Base-by-base conservation (phyloP, 2,113 vertebrate genomes). In the Hoplias malabaricus region DNA sequence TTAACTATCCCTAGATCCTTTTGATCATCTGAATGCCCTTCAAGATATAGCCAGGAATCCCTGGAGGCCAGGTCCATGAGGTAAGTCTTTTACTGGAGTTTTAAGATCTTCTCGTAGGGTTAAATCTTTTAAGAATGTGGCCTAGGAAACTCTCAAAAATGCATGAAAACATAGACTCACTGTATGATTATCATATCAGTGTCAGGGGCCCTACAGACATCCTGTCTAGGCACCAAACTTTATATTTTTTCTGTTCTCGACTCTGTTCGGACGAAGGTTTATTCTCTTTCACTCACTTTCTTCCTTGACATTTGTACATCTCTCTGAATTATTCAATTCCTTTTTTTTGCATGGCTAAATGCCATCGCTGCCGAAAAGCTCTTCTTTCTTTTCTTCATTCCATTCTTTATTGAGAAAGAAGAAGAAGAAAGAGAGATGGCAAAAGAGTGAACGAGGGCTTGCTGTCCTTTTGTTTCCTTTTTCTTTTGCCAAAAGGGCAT, bases 271-370 rank as follows among this genome's bases (percentile, higher is more conserved):
- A 74, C 56, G 33, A 70, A 57, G n/a, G 67, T 63, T 78, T 79
- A 63, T 70, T 70, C 65, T 7, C 19, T 31, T 7, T 56, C 38
- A 25, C 31, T 56, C 25, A 21, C 42, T 23, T 63, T 29, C 34
- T 57, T 46, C 46, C 72, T n/a, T 91, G 90, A 90, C 91, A 93
- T 92, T 93, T 92, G 88, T 84, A 69, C 42, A 8, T 67, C 86
- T 87, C 59, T 63, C 72, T 87, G 83, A 88, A 90, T 89, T 90
- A 91, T 88, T 87, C 79, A 77, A 82, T 19, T 71, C 79, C n/a
- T n/a, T n/a, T 53, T 85, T 91, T 86, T 88, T 69, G 85, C 88
- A 88, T 87, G 86, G 85, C 86, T 89, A 91, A 92, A 92, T 93
- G 90, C 92, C 91, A 92, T 73, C 31, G 86, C 88, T 84, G 87